Conservation (phyloP, 1,140 invertebrate species). For the Mycetomoellerius zeteki region DNA sequence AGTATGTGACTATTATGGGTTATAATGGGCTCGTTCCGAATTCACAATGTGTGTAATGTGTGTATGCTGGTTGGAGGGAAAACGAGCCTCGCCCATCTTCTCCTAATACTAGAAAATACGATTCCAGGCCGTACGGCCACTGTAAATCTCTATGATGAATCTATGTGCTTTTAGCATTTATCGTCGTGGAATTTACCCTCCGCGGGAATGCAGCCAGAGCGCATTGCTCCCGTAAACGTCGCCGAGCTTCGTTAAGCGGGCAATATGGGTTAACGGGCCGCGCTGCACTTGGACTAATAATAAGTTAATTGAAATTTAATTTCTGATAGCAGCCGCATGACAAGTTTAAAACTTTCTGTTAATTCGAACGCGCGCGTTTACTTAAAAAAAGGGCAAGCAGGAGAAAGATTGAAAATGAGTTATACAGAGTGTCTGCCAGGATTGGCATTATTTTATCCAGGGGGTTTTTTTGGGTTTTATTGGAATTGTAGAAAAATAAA, state of each 20-base stretch:
- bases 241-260: conserved; percentile 36
- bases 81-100: conserved; percentile 50
- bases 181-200: conserved; percentile 66
- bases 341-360: conserved; percentile 18
- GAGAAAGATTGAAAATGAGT: neutral
- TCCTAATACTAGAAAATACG: conserved; percentile 65
- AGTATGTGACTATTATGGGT: conserved; percentile 60
- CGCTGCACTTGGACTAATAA: conserved; percentile 54
- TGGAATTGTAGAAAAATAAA: too few relatives aligned
- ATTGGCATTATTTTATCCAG: too few relatives aligned
- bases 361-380: neutral
- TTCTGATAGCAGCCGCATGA: conserved; percentile 2
- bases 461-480: too few relatives aligned
- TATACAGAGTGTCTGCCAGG: too few relatives aligned
- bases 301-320: conserved; percentile 68
- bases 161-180: conserved; percentile 61
- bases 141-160: conserved; percentile 67
- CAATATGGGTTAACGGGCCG: conserved; percentile 47
- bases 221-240: conserved; percentile 62
- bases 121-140: conserved; percentile 43
- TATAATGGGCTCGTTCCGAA: conserved; percentile 44
- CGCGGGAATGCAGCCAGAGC: conserved; percentile 52
- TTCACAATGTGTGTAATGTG: conserved; percentile 2
- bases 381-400: conserved; percentile 2
- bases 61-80: conserved; percentile 9